Percentiles rank a stretch among this genome's conserved stretches.
Conservation (phyloP, 2,113 vertebrate species). For the Falcunculus frontatus region DNA sequence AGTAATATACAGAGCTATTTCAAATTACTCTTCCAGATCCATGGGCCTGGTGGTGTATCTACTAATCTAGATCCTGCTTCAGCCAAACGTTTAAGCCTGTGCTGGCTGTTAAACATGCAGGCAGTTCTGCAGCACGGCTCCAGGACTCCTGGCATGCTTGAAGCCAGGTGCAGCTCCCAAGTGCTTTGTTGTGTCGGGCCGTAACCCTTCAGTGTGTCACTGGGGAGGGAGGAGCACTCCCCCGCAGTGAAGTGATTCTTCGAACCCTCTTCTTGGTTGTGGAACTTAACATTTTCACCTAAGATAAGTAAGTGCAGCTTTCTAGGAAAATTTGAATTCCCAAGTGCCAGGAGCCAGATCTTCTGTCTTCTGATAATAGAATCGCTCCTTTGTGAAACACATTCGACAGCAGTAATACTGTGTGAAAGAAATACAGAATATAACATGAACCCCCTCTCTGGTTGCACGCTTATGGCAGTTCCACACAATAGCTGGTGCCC, state of each 20-base stretch:
- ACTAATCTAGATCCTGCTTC: constrained; percentile 36
- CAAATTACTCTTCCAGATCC: constrained; percentile 69
- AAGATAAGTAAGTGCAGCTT: constrained; percentile 71
- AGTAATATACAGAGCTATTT: constrained; percentile 69
- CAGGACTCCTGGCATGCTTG: background rate
- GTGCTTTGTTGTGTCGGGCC: constrained; percentile 46
- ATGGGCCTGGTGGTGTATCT: constrained; percentile 64
- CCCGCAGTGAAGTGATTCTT: constrained; percentile 51
- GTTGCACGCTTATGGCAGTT: constrained; percentile 84
- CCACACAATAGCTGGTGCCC: constrained; percentile 84
- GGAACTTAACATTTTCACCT: constrained; percentile 66
- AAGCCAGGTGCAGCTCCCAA: background rate
- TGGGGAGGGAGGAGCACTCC: constrained; percentile 24
- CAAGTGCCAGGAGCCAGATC: constrained; percentile 77
- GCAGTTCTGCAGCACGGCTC: background rate
- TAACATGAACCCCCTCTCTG: constrained; percentile 80
- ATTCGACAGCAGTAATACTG: constrained; percentile 79
- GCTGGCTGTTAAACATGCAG: background rate
- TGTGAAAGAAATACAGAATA: constrained; percentile 82
- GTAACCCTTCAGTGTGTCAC: constrained; percentile 49
- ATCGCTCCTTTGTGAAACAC: constrained; percentile 78
- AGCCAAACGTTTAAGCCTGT: background rate
- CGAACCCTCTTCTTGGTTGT: constrained; percentile 64
- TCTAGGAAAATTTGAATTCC: constrained; percentile 73
- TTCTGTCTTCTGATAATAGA: constrained; percentile 76